Percentiles rank a stretch among this genome's conserved stretches.
phyloP scores from a whole-genome alignment of 2,888 invertebrate genomes.

The Limnephilus lunatus region DNA sequence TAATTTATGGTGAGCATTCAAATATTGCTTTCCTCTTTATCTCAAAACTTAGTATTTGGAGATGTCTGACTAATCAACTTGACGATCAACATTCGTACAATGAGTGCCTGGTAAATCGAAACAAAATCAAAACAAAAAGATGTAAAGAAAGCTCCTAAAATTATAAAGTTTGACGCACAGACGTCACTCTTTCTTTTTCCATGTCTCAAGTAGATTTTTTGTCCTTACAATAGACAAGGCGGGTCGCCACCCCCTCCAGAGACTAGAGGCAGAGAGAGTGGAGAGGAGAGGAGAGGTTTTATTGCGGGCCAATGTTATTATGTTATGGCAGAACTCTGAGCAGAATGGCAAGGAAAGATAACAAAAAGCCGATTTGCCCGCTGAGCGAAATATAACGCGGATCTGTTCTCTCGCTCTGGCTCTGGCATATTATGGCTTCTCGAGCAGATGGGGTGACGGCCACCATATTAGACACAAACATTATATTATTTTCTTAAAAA shows the following conservation, averaged over 20 bases:
- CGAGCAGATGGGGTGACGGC: constrained; percentile 7
- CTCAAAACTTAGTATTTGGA: no score
- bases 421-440: constrained; percentile 35
- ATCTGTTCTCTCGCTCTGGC: constrained; percentile 15
- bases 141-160: not conserved
- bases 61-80: no score
- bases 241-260: not conserved
- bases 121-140: not conserved
- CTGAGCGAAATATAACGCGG: constrained; percentile 63
- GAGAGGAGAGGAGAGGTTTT: constrained; percentile 54
- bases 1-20: no score
- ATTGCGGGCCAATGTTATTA: constrained; percentile 66
- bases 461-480: not conserved
- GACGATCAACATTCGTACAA: no score
- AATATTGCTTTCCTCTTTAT: no score
- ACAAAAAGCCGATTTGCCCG: constrained; percentile 66
- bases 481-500: not conserved
- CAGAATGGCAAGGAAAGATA: constrained; percentile 67
- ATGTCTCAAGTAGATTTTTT: constrained; percentile 12
- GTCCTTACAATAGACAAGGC: constrained; percentile 44
- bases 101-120: not conserved
- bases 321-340: constrained; percentile 66
- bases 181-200: constrained; percentile 7
- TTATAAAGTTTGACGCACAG: not conserved
- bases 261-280: not conserved